Conservation (phyloP, 2,797 vertebrate genomes). For the Botia almorhae region DNA sequence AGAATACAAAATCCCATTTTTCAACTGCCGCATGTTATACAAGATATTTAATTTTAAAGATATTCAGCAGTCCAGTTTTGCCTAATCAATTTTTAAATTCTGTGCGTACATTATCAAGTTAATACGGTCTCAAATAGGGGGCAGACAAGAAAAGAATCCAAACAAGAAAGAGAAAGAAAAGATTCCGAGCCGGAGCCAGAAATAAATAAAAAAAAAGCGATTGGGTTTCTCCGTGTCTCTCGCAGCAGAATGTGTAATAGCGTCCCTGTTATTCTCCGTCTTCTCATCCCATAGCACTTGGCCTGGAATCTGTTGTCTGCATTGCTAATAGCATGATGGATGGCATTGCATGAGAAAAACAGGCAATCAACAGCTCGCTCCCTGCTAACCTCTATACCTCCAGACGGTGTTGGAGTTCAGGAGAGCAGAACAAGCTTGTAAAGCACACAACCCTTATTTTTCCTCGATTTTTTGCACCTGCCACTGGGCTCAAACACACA, state of each 20-base stretch:
- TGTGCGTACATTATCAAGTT: background rate
- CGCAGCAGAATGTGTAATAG: constrained; percentile 54
- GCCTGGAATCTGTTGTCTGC: constrained; percentile 59
- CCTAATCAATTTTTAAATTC: background rate
- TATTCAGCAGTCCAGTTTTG: background rate
- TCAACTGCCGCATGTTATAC: background rate
- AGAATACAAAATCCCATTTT: background rate
- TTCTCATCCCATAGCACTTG: constrained; percentile 53
- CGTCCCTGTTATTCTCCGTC: constrained; percentile 35
- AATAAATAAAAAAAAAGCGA: constrained; percentile 3
- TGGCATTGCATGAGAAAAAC: constrained; percentile 61
- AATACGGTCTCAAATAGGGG: background rate
- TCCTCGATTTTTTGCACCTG: constrained; percentile 45
- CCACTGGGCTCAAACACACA: constrained; percentile 13
- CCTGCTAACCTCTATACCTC: constrained; percentile 55
- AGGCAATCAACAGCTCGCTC: constrained; percentile 60
- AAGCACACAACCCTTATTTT: constrained; percentile 53
- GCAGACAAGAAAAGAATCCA: background rate
- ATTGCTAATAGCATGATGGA: constrained; percentile 63
- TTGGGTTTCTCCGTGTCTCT: constrained; percentile 17
- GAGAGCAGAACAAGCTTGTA: constrained; percentile 53
- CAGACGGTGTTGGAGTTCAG: constrained; percentile 55
- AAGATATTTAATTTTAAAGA: background rate
- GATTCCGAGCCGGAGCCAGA: background rate
- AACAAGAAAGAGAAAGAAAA: background rate